Base-by-base conservation (phyloP, 2,888 invertebrate genomes). In the Cataglyphis cursor region DNA sequence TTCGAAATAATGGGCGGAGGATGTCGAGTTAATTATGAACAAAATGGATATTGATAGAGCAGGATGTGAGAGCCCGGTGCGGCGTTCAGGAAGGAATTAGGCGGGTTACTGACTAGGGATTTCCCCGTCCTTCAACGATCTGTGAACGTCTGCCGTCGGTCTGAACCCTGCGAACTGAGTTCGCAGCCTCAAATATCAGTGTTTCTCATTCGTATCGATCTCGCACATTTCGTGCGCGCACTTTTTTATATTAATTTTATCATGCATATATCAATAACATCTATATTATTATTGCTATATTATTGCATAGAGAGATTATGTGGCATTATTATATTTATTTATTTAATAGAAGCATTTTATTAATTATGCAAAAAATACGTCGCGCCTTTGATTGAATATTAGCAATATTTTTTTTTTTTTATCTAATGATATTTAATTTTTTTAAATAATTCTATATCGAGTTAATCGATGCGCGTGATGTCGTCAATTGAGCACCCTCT, bases 61-160 rank as follows among this genome's bases (percentile, higher is more conserved):
- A 31, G 35, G 72, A 44, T 59, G 35, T 72, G 73, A 57, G 82
- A 66, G 59, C 73, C 73, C 31, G 18, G 48, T 51, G 68, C 12
- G 5, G 10, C 66, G 44, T 75, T 65, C 24, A 28, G 85, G 84
- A 85, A 85, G 84, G 85, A 86, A 84, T 83, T 83, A 85, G 85
- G 86, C 59, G 41, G 73, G 59, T 41, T 76, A 54, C 54, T 86
- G 84, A 85, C 76, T 82, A 90, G 92, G 92, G 92, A 89, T 92
- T 90, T 91, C 90, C 90, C 92, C 91, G 92, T 88, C 92, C 92
- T 93, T 92, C 91, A 91, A 86, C 84, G 90, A 74, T 70, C 61
- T 68, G 72, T 65, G 35, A 89, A 90, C 89, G 90, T 90, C 90
- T 90, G 90, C 86, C 64, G 86, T 85, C 90, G 85, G 85, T 86